Conservation (phyloP, 2,888 invertebrate species). For the Sialis fuliginosa region DNA sequence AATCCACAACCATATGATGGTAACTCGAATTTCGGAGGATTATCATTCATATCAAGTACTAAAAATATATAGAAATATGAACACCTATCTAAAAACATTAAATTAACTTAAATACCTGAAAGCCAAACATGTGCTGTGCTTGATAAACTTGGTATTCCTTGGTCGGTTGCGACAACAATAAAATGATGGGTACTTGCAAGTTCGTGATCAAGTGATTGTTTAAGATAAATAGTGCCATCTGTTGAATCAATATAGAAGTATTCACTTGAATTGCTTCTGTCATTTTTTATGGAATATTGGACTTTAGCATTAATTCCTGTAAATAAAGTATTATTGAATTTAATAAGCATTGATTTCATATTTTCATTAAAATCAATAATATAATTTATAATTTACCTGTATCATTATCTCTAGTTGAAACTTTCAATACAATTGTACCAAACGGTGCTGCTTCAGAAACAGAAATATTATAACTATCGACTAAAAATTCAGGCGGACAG, state of each 20-base stretch:
- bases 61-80: slow-evolving; percentile 11
- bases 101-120: slow-evolving; percentile 31
- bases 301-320: slow-evolving; percentile 44
- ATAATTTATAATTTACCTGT: slow-evolving; percentile 35
- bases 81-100: background rate
- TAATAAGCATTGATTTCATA: too few relatives aligned
- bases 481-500: slow-evolving; percentile 68
- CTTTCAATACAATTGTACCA: slow-evolving; percentile 51
- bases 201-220: slow-evolving; percentile 70
- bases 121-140: slow-evolving; percentile 74
- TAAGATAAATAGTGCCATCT: slow-evolving; percentile 61
- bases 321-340: slow-evolving; percentile 9
- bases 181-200: slow-evolving; percentile 52
- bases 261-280: slow-evolving; percentile 40
- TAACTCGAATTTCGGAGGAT: slow-evolving; percentile 72
- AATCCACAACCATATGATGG: slow-evolving; percentile 59
- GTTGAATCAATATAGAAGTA: slow-evolving; percentile 61
- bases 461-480: slow-evolving; percentile 60
- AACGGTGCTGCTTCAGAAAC: slow-evolving; percentile 69
- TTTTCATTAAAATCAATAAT: background rate
- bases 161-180: slow-evolving; percentile 63
- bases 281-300: slow-evolving; percentile 49
- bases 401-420: slow-evolving; percentile 60
- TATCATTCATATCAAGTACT: slow-evolving; percentile 84
- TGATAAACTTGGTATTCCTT: slow-evolving; percentile 63